Evolutionary conservation across 1,140 invertebrate species (phyloP), one percentile per base, ranked within the genome.

Genomic region (Mycetomoellerius zeteki): DNA sequence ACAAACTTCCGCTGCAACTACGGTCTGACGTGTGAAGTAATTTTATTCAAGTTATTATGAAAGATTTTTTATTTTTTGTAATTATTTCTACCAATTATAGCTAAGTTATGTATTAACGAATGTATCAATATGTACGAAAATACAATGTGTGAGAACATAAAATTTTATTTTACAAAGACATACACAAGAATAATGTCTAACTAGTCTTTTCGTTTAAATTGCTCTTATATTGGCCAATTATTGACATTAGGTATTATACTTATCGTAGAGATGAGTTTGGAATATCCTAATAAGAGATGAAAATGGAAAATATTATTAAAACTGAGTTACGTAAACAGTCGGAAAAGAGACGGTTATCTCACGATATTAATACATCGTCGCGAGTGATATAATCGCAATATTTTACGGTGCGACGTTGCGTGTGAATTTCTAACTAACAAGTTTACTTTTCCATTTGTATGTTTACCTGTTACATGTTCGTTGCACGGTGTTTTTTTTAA

Each of bases 281-380:
- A 65, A 72, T 52, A 19, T 19, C n/a, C 19, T n/a, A 30, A 27
- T 24, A 12, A 16, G 50, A n/a, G 37, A 43, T 54, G 19, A 54
- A 72, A 72, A 27, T 72, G 24, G 16, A 56, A 56, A 75, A 58
- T 75, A 21, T 12, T 37, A 75, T 75, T 37, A 75, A 58, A 75
- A 75, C 56, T 56, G 12, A 75, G 6, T 37, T 58, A n/a, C 14
- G 21, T 33, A 30, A 56, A 54, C 5, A 10, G 27, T 73, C n/a
- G 14, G 30, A 60, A 37, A 58, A 58, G 6, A 75, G 14, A 58
- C n/a, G n/a, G n/a, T 33, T 37, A 37, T 58, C 33, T 75, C 6
- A 58, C 27, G 24, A 56, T 21, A 33, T 56, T 73, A 56, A 73
- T 56, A 56, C 19, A 24, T 21, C 3, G 27, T 43, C 19, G 71